Conservation (phyloP, 2,888 invertebrate species). For the Aphodius granarius region DNA sequence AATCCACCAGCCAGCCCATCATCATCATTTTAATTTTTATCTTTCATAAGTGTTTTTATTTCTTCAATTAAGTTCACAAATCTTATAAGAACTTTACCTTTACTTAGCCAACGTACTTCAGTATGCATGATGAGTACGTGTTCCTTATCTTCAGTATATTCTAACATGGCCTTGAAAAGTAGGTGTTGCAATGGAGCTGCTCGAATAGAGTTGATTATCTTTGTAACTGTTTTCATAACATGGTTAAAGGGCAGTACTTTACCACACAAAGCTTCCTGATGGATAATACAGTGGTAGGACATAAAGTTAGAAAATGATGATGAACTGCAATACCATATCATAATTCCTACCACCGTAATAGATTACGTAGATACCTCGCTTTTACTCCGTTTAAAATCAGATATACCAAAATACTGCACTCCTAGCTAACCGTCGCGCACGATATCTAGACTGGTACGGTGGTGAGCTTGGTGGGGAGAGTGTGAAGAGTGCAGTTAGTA, state of each 20-base stretch:
- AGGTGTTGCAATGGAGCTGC: conserved; percentile 27
- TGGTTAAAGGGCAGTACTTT: no score
- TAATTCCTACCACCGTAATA: not conserved
- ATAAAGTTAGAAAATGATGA: no score
- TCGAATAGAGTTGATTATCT: no score
- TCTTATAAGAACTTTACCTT: no score
- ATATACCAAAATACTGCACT: not conserved
- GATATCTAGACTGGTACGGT: not conserved
- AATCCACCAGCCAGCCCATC: conserved; percentile 31
- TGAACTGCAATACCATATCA: not conserved
- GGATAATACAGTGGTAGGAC: no score
- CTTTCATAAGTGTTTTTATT: no score
- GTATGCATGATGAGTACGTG: conserved; percentile 24
- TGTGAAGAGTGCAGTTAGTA: no score
- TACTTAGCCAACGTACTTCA: no score
- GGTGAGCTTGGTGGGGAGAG: no score
- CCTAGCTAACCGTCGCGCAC: not conserved
- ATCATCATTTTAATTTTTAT: conserved; percentile 27
- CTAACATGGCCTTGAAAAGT: conserved; percentile 29
- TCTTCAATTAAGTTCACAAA: no score
- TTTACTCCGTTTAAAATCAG: not conserved
- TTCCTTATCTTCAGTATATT: conserved; percentile 28
- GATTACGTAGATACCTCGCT: not conserved
- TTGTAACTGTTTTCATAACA: no score
- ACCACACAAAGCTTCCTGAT: no score